phyloP scores from a whole-genome alignment of 2,113 vertebrate species.

The Sylvietta virens region DNA sequence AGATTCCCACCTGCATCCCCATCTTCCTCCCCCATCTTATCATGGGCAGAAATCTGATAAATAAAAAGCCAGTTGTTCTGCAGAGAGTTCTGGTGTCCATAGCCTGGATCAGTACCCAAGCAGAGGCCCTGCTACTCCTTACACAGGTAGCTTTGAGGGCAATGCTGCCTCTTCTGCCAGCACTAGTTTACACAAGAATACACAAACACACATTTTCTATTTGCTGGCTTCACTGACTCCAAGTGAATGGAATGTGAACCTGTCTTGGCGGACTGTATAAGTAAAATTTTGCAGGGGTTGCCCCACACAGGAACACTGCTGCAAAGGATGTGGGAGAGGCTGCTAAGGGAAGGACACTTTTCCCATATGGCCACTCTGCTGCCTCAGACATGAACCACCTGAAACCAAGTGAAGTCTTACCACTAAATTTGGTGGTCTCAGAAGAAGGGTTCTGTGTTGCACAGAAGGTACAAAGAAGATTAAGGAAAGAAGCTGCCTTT shows the following conservation, averaged over 20 bases:
- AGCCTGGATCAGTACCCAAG: background rate
- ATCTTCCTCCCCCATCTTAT: background rate
- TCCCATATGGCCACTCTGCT: too few species aligned
- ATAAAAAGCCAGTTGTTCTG: background rate
- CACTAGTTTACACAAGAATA: background rate
- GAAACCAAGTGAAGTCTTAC: background rate
- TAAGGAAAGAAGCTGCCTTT: slow-evolving; percentile 39
- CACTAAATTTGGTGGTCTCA: background rate
- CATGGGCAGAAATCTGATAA: background rate
- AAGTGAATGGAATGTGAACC: background rate
- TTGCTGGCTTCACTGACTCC: fast-evolving
- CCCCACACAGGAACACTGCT: background rate
- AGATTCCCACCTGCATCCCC: background rate
- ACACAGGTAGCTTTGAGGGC: background rate
- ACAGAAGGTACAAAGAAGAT: slow-evolving; percentile 36
- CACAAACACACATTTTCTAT: background rate
- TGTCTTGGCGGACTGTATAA: fast-evolving
- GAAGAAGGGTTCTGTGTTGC: background rate
- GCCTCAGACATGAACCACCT: background rate
- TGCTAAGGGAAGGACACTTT: background rate
- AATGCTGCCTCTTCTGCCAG: background rate
- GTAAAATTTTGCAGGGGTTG: background rate
- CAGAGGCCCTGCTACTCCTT: background rate
- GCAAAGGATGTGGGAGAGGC: background rate
- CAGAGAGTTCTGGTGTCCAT: background rate